Conservation (phyloP, 2,888 invertebrate species). For the Chrysolina oricalcia region DNA sequence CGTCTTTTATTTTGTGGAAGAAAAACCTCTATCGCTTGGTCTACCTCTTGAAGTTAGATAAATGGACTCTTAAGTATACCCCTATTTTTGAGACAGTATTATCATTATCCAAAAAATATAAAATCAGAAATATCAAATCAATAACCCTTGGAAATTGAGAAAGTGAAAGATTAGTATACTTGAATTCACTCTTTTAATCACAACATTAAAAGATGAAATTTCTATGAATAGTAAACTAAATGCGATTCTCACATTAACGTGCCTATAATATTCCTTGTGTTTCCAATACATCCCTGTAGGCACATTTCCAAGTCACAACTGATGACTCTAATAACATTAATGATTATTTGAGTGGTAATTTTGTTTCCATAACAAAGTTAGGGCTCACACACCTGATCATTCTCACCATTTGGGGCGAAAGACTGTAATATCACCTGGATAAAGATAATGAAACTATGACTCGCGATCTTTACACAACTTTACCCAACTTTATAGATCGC, state of each 20-base stretch:
- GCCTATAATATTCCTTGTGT: not conserved
- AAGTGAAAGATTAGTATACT: no score
- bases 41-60: no score
- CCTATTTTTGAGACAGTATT: no score
- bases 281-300: constrained; percentile 21
- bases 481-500: constrained; percentile 62
- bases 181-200: no score
- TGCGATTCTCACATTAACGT: not conserved
- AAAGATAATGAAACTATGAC: constrained; percentile 63
- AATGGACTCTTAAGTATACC: no score
- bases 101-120: no score
- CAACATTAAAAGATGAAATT: no score
- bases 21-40: no score
- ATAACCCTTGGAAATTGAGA: no score
- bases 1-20: no score
- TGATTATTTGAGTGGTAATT: constrained; percentile 69
- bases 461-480: constrained; percentile 67
- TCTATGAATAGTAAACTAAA: no score
- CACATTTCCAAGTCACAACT: constrained; percentile 62
- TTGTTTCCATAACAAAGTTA: constrained; percentile 70
- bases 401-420: constrained; percentile 64
- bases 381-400: constrained; percentile 65
- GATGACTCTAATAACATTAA: constrained; percentile 67
- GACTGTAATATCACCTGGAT: constrained; percentile 64
- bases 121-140: no score